Conservation (phyloP, 2,888 invertebrate genomes). For the Orthosia gothica region DNA sequence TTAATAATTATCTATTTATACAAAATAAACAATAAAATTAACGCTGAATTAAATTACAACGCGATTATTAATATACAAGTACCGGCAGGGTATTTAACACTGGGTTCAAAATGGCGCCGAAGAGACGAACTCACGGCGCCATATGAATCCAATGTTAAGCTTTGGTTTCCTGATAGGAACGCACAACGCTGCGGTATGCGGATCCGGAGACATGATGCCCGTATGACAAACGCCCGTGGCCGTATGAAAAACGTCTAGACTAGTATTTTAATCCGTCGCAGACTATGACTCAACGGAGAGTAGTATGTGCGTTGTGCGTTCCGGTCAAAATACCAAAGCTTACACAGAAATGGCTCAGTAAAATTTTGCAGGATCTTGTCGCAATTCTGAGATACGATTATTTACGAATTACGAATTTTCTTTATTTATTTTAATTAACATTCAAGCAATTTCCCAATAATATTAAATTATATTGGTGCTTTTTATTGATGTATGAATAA, state of each 20-base stretch:
- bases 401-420: neutral
- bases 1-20: conserved; percentile 58
- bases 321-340: neutral
- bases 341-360: neutral
- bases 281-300: too few relatives aligned
- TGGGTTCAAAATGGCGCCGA: conserved; percentile 16
- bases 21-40: conserved; percentile 61
- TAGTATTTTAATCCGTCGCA: too few relatives aligned
- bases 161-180: too few relatives aligned
- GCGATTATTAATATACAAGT: conserved; percentile 53
- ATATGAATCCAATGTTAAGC: conserved; percentile 7
- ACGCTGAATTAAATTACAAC: conserved; percentile 38
- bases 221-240: too few relatives aligned
- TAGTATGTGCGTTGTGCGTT: too few relatives aligned
- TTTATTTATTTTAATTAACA: conserved; percentile 1
- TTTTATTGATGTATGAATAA: conserved; percentile 2
- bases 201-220: too few relatives aligned
- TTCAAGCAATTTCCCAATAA: conserved; percentile 19
- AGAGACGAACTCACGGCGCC: neutral
- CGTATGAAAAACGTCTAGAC: too few relatives aligned
- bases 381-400: conserved; percentile 24
- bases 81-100: conserved; percentile 44
- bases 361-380: neutral
- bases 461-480: conserved; percentile 12
- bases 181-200: too few relatives aligned